phyloP scores from a whole-genome alignment of 1,140 invertebrate genomes.

The Neodiprion fabricii region DNA sequence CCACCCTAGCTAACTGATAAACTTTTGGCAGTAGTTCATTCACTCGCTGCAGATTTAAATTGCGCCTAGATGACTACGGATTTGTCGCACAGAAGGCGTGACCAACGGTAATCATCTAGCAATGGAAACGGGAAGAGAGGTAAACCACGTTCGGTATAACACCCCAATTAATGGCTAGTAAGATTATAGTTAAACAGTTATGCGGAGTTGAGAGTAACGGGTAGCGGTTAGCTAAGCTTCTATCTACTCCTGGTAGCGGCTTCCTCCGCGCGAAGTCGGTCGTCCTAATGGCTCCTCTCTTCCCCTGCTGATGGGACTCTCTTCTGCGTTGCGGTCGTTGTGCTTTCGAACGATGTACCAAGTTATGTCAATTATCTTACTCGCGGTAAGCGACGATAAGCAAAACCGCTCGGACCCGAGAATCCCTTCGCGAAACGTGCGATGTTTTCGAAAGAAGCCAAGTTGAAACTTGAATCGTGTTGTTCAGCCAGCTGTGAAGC shows the following conservation, averaged over 20 bases:
- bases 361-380: neutral
- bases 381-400: too few species aligned
- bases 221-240: slow-evolving; percentile 6
- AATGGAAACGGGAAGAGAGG: neutral
- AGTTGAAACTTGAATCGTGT: too few species aligned
- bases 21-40: neutral
- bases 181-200: slow-evolving; percentile 16
- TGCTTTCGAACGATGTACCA: neutral
- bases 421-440: too few species aligned
- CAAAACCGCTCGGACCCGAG: too few species aligned
- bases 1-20: neutral
- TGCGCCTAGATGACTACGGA: neutral
- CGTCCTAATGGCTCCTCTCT: slow-evolving; percentile 1
- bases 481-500: neutral
- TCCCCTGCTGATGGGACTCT: neutral
- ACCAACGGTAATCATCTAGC: neutral
- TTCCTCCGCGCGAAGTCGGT: slow-evolving; percentile 5
- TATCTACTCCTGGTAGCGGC: slow-evolving; percentile 9
- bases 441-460: too few species aligned
- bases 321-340: neutral
- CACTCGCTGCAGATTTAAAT: neutral
- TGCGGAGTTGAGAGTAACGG: slow-evolving; percentile 12
- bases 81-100: neutral
- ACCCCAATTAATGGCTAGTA: slow-evolving; percentile 1
- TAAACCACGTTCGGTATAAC: neutral